Conservation (phyloP, 2,797 vertebrate species). For the Taenioides sp. region DNA sequence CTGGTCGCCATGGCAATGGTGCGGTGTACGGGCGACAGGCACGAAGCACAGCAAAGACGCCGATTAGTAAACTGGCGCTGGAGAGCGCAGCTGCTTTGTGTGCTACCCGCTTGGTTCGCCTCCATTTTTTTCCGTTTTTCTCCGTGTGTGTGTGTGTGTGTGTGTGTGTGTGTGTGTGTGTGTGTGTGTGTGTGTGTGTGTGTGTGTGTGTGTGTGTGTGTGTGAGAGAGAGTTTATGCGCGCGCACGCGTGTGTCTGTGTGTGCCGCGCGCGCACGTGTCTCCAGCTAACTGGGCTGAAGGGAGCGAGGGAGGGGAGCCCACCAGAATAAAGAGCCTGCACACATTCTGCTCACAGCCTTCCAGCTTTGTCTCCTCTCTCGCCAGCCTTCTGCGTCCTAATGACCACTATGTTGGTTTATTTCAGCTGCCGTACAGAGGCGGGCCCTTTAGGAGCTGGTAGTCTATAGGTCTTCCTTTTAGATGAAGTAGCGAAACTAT, state of each 20-base stretch:
- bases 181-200: too few relatives aligned
- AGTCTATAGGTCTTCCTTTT: neutral
- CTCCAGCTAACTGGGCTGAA: slow-evolving; percentile 63
- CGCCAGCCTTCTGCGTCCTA: slow-evolving; percentile 47
- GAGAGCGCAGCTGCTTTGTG: slow-evolving; percentile 85
- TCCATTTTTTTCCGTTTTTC: slow-evolving; percentile 64
- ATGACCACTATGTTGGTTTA: slow-evolving; percentile 46
- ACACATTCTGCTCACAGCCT: slow-evolving; percentile 68
- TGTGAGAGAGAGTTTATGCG: too few relatives aligned
- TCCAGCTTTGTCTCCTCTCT: slow-evolving; percentile 68
- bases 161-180: too few relatives aligned
- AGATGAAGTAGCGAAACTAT: neutral
- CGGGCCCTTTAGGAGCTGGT: slow-evolving; percentile 17
- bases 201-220: too few relatives aligned
- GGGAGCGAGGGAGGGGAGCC: slow-evolving; percentile 45
- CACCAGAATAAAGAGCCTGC: slow-evolving; percentile 64
- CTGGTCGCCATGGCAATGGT: slow-evolving; percentile 94
- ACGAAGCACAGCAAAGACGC: slow-evolving; percentile 91
- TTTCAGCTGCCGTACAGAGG: slow-evolving; percentile 38
- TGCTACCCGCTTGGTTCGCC: slow-evolving; percentile 59
- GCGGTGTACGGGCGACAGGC: slow-evolving; percentile 90
- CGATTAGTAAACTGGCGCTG: slow-evolving; percentile 86
- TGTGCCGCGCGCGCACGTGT: slow-evolving; percentile 21
- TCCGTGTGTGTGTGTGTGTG: slow-evolving; percentile 9
- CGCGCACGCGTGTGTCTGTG: too few relatives aligned